Evolutionary conservation across 2,113 vertebrate species (phyloP).

Genomic region (Acanthochromis polyacanthus): DNA sequence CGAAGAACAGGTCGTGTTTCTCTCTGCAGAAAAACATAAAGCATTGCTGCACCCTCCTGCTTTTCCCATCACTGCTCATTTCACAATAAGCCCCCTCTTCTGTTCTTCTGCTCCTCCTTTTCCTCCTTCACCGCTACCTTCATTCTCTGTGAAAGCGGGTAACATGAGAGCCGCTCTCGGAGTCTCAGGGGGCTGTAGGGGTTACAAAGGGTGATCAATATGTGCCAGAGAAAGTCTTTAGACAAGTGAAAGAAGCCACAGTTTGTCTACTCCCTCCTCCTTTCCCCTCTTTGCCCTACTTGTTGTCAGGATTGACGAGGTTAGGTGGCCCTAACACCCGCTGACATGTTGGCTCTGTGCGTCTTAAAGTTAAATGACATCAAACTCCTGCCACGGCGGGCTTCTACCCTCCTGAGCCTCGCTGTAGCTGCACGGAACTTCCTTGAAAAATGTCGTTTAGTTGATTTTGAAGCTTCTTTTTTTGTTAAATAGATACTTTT

Average conservation of each 20-base stretch:
- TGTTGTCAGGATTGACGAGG: constrained; percentile 64
- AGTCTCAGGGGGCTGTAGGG: constrained; percentile 62
- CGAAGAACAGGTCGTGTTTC: constrained; percentile 5
- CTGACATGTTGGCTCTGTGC: constrained; percentile 55
- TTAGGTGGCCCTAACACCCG: constrained; percentile 67
- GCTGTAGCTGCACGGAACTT: too few species aligned
- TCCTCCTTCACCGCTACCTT: constrained; percentile 51
- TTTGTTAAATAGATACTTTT: neutral
- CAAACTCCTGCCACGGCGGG: constrained; percentile 30
- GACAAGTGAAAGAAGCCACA: constrained; percentile 77
- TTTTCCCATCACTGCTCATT: constrained; percentile 40
- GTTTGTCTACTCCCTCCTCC: constrained; percentile 65
- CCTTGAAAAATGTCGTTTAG: too few species aligned
- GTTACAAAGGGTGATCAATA: constrained; percentile 82
- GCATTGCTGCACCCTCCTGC: constrained; percentile 30
- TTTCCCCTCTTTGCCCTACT: constrained; percentile 54
- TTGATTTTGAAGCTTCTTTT: neutral
- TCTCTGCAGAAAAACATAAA: constrained; percentile 13
- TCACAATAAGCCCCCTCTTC: constrained; percentile 56
- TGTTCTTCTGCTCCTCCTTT: constrained; percentile 54
- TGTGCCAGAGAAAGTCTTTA: constrained; percentile 80
- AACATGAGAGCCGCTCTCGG: constrained; percentile 69
- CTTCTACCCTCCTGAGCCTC: too few species aligned
- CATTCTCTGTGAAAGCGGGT: constrained; percentile 71
- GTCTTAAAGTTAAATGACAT: constrained; percentile 53